phyloP scores from a whole-genome alignment of 2,113 vertebrate species.

The Tympanuchus pallidicinctus region DNA sequence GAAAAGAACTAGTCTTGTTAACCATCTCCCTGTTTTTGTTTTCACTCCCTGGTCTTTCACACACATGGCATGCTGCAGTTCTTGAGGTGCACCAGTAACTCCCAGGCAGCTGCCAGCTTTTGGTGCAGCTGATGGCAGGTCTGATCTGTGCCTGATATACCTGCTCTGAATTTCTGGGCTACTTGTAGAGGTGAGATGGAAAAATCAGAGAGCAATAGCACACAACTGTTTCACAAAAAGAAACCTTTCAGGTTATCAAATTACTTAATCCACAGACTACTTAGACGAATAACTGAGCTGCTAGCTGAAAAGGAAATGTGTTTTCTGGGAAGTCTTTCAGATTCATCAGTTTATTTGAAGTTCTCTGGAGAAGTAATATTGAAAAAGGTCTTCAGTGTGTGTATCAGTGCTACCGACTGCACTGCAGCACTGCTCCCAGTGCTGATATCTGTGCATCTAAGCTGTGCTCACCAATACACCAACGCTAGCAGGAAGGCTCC shows the following conservation, averaged over 20 bases:
- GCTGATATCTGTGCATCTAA: neutral
- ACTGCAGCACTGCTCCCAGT: neutral
- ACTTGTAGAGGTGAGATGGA: slow-evolving; percentile 9
- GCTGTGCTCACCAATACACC: neutral
- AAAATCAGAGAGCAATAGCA: slow-evolving; percentile 33
- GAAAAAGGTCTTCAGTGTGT: slow-evolving; percentile 8
- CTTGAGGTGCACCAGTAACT: neutral
- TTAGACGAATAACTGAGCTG: slow-evolving; percentile 42
- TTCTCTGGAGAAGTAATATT: slow-evolving; percentile 29
- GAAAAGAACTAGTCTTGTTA: neutral
- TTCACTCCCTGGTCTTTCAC: neutral
- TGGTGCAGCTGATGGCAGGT: neutral
- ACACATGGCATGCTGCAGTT: fast-evolving
- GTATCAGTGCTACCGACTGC: neutral
- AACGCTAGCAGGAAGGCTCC: neutral
- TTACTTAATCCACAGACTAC: slow-evolving; percentile 63
- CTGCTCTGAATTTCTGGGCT: slow-evolving; percentile 8
- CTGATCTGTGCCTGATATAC: neutral
- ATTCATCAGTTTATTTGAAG: slow-evolving; percentile 53
- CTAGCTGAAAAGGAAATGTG: slow-evolving; percentile 38
- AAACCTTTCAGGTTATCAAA: slow-evolving; percentile 50
- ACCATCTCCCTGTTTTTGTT: neutral
- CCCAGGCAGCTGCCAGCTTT: neutral
- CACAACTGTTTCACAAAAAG: slow-evolving; percentile 51
- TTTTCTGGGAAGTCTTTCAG: slow-evolving; percentile 62